phyloP scores from a whole-genome alignment of 2,797 vertebrate genomes.

The Ceryle rudis region DNA sequence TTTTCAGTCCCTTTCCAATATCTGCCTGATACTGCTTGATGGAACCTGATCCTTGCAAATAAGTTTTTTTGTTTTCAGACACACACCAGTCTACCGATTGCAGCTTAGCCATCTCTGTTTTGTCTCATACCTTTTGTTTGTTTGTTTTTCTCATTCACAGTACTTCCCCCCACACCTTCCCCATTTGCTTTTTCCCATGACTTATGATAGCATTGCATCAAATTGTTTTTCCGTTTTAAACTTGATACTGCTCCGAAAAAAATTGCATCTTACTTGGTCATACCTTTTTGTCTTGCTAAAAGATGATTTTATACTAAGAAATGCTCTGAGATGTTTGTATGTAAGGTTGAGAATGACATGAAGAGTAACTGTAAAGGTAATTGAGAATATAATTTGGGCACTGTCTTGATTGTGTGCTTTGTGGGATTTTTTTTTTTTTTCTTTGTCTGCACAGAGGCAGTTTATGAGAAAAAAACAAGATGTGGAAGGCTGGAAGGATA shows the following conservation, averaged over 20 bases:
- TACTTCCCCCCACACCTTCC: neutral
- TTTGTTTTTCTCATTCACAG: neutral
- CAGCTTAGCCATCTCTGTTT: neutral
- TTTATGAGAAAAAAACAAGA: neutral
- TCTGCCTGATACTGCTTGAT: neutral
- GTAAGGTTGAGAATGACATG: neutral
- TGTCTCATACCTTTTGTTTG: neutral
- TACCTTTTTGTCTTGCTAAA: neutral
- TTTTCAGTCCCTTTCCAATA: neutral
- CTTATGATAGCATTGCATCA: neutral
- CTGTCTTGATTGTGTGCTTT: neutral
- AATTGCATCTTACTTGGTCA: rapidly evolving
- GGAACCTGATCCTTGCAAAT: neutral
- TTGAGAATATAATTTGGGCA: neutral
- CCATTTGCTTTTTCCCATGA: neutral
- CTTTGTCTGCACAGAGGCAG: neutral
- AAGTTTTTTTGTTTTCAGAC: too few relatives aligned
- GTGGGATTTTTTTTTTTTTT: neutral
- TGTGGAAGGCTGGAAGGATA: neutral
- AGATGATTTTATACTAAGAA: neutral
- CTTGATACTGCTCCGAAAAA: neutral
- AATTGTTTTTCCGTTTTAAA: neutral
- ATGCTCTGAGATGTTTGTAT: neutral
- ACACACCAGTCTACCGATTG: neutral
- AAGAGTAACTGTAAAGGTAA: neutral